These are phyloP conservation scores for Pentalonia nigronervosa DNA, from an alignment of 1,140 invertebrate species.

Conservation along the genomic window DNA sequence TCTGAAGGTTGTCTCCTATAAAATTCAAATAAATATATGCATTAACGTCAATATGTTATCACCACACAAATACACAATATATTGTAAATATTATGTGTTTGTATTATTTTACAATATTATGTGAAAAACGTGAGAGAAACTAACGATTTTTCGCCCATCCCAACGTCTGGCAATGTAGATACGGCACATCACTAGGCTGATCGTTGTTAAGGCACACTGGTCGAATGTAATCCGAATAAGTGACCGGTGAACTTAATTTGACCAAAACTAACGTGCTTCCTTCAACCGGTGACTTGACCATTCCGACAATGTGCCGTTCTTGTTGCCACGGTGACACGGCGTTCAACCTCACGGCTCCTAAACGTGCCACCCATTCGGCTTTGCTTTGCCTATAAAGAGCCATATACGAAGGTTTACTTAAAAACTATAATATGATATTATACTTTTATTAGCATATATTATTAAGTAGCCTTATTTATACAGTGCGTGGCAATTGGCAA, in stretches of 20 bases:
- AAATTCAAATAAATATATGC: background rate
- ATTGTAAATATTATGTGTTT: background rate
- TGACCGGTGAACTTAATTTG: slow-evolving; percentile 78
- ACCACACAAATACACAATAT: background rate
- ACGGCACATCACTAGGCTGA: slow-evolving; percentile 46
- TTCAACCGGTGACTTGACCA: slow-evolving; percentile 88
- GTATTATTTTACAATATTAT: background rate
- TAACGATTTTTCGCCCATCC: slow-evolving; percentile 82
- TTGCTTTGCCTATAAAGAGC: slow-evolving; percentile 75
- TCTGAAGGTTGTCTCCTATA: slow-evolving; percentile 76
- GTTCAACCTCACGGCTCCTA: slow-evolving; percentile 79
- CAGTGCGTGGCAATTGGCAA: too few relatives aligned
- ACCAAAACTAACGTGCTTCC: slow-evolving; percentile 83
- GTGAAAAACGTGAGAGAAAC: slow-evolving; percentile 57
- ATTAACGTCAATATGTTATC: background rate
- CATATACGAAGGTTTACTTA: background rate
- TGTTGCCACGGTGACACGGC: slow-evolving; percentile 87
- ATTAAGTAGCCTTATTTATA: background rate
- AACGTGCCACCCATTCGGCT: slow-evolving; percentile 81
- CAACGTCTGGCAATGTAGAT: slow-evolving; percentile 77
- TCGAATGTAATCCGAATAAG: slow-evolving; percentile 81
- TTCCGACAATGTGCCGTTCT: slow-evolving; percentile 81
- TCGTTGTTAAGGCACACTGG: slow-evolving; percentile 78
- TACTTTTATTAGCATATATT: background rate
- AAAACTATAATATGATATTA: background rate